These are phyloP conservation scores for Pyrocephalus nanus DNA, from an alignment of 2,797 vertebrate genomes.

Conservation along the genomic window DNA sequence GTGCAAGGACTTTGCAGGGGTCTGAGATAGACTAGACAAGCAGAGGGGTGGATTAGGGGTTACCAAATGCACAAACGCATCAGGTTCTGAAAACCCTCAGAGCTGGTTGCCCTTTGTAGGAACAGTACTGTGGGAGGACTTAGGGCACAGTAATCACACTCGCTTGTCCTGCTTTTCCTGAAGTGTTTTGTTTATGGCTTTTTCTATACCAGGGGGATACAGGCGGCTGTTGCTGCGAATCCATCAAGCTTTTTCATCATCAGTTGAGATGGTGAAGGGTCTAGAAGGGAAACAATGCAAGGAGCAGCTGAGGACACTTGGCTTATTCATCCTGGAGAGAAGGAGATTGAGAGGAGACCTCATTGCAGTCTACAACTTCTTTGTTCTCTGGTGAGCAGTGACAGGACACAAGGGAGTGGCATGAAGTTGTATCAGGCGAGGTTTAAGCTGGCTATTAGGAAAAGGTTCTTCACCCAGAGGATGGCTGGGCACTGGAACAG, in stretches of 20 bases:
- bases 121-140: neutral
- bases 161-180: neutral
- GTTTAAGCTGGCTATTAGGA: neutral
- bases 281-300: neutral
- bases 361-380: neutral
- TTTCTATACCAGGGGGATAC: neutral
- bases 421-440: neutral
- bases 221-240: neutral
- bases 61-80: neutral
- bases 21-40: neutral
- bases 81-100: neutral
- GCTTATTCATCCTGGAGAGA: neutral
- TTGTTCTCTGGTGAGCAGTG: neutral
- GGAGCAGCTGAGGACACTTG: neutral
- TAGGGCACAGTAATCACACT: too few species aligned
- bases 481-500: rapidly evolving
- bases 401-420: neutral
- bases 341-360: neutral
- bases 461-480: neutral
- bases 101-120: neutral
- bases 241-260: neutral
- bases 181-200: neutral
- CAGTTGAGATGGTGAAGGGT: neutral
- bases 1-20: neutral
- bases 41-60: neutral